These are phyloP conservation scores for Natator depressus DNA, from an alignment of 2,113 vertebrate genomes.

Conservation along the genomic window DNA sequence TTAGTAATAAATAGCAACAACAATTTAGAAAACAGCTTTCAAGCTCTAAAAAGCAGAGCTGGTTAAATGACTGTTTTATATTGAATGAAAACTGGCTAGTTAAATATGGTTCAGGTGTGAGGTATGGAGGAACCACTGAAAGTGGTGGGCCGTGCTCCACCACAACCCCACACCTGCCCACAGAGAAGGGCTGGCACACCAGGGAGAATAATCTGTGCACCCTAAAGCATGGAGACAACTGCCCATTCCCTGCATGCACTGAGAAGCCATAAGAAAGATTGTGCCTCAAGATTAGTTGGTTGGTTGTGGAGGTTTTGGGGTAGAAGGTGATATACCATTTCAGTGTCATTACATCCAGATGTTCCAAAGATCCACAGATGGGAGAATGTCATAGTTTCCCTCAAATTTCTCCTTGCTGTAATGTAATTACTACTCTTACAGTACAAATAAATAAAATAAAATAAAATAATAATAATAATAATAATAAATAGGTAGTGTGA, in stretches of 20 bases:
- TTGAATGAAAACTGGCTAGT: background rate
- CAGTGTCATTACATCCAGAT: background rate
- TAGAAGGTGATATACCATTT: background rate
- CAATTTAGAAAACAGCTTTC: background rate
- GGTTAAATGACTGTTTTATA: background rate
- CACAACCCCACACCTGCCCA: background rate
- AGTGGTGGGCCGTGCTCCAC: background rate
- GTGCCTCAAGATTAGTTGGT: background rate
- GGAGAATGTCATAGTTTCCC: background rate
- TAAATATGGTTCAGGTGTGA: background rate
- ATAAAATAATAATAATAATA: rapidly evolving
- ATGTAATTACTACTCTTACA: background rate
- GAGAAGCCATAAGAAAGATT: background rate
- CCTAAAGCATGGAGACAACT: background rate
- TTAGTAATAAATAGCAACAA: background rate
- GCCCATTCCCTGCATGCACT: background rate
- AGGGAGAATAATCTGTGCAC: background rate
- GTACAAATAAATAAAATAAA: background rate
- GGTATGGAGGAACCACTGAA: background rate
- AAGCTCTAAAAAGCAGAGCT: background rate
- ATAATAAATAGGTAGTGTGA: too few relatives aligned
- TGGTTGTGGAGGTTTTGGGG: background rate
- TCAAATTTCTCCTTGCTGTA: background rate
- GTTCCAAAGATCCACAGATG: background rate
- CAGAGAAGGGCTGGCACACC: background rate